Conservation (phyloP, 2,113 vertebrate species). For the Nothocercus nigrocapillus region DNA sequence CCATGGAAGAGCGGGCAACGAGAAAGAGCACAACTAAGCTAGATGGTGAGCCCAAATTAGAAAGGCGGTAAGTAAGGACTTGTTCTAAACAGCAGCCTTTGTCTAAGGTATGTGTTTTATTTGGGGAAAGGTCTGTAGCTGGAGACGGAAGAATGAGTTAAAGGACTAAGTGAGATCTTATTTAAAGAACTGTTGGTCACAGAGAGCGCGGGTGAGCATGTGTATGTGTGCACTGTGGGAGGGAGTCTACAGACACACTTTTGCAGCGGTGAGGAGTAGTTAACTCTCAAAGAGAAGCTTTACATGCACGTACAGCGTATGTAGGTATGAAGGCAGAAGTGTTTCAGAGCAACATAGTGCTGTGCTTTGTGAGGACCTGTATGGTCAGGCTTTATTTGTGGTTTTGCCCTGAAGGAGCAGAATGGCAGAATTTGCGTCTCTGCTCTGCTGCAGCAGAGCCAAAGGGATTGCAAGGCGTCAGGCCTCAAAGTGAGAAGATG, state of each 20-base stretch:
- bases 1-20: not conserved
- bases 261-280: not conserved
- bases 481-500: not conserved
- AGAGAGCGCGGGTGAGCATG: not conserved
- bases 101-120: not conserved
- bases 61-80: not conserved
- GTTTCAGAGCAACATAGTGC: not conserved
- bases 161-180: not conserved
- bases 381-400: not conserved
- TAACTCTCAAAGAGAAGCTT: not conserved
- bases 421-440: not conserved
- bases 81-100: not conserved
- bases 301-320: rapidly evolving
- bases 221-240: rapidly evolving
- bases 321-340: not conserved
- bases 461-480: rapidly evolving
- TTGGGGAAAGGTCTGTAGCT: not conserved
- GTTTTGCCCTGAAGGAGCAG: not conserved
- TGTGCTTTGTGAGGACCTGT: not conserved
- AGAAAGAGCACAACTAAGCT: not conserved
- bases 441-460: not conserved
- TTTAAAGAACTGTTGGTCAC: not conserved
- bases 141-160: not conserved
- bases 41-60: not conserved
- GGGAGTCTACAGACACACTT: not conserved